These are phyloP conservation scores for Cremastobaeus sp. DNA, from an alignment of 2,888 invertebrate genomes.

Conservation along the genomic window DNA sequence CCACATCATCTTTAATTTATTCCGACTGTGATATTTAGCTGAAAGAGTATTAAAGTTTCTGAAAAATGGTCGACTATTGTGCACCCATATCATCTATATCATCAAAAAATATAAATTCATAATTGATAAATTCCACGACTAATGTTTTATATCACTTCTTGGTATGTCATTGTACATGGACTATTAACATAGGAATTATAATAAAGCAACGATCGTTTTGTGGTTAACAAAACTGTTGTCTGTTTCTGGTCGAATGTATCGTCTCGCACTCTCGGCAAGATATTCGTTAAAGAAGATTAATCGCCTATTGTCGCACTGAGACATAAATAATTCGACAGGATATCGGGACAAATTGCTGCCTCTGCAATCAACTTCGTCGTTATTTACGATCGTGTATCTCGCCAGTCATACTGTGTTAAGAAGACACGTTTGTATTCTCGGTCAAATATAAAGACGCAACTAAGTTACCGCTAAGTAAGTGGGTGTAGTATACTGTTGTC, in stretches of 20 bases:
- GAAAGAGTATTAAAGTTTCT: neutral
- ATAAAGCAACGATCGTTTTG: slow-evolving; percentile 41
- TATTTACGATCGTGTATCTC: slow-evolving; percentile 34
- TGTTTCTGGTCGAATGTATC: slow-evolving; percentile 9
- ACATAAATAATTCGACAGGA: slow-evolving; percentile 54
- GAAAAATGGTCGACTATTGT: slow-evolving; percentile 21
- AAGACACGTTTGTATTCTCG: slow-evolving; percentile 3
- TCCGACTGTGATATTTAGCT: neutral
- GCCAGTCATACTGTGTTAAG: slow-evolving; percentile 30
- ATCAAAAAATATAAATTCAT: slow-evolving; percentile 37
- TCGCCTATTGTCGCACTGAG: slow-evolving; percentile 47
- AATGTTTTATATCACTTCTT: slow-evolving; percentile 17
- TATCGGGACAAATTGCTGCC: slow-evolving; percentile 60
- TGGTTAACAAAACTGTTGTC: slow-evolving; percentile 34
- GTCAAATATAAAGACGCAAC: neutral
- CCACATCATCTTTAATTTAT: neutral
- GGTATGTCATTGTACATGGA: slow-evolving; percentile 21
- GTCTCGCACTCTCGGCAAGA: slow-evolving; percentile 40
- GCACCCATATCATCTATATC: neutral
- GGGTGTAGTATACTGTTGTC: slow-evolving; percentile 22
- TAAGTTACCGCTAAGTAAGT: slow-evolving; percentile 27
- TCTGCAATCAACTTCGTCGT: slow-evolving; percentile 51
- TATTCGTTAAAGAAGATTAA: slow-evolving; percentile 57
- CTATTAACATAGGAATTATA: slow-evolving; percentile 29
- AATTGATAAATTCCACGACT: slow-evolving; percentile 12